These are phyloP conservation scores for Eristalis tenax DNA, from an alignment of 2,888 invertebrate species.

Conservation along the genomic window DNA sequence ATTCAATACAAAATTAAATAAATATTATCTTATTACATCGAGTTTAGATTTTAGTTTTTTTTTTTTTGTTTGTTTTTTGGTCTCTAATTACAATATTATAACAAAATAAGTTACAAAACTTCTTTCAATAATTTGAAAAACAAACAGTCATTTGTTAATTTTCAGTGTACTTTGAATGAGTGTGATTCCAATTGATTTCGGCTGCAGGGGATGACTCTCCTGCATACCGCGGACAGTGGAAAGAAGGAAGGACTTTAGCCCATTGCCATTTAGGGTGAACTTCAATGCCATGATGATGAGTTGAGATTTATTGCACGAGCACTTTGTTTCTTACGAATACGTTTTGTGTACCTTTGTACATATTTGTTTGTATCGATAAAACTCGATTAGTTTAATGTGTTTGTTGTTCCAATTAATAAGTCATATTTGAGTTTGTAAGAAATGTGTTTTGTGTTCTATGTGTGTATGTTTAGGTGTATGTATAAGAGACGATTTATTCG, in stretches of 20 bases:
- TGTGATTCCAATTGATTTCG: slow-evolving; percentile 63
- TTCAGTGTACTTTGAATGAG: slow-evolving; percentile 69
- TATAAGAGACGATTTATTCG: slow-evolving; percentile 17
- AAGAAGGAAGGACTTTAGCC: slow-evolving; percentile 55
- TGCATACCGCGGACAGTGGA: slow-evolving; percentile 24
- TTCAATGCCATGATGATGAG: slow-evolving; percentile 33
- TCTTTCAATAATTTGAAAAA: slow-evolving; percentile 69
- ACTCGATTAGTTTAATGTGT: slow-evolving; percentile 63
- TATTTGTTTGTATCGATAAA: slow-evolving; percentile 59
- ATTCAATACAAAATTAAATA: slow-evolving; percentile 74
- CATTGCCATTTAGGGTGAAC: slow-evolving; percentile 30
- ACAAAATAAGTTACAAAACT: slow-evolving; percentile 72
- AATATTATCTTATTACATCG: slow-evolving; percentile 71
- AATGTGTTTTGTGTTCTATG: neutral
- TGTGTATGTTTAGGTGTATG: neutral
- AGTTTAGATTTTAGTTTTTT: slow-evolving; percentile 55
- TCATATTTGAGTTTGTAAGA: slow-evolving; percentile 2
- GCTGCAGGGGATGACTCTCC: neutral
- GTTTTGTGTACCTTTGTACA: slow-evolving; percentile 8
- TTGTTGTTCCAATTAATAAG: slow-evolving; percentile 44
- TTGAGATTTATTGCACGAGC: slow-evolving; percentile 69
- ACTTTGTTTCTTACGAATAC: slow-evolving; percentile 59
- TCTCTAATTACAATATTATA: slow-evolving; percentile 73
- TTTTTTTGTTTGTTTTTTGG: slow-evolving; percentile 67
- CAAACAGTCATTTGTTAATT: slow-evolving; percentile 66